Percentiles rank a stretch among this genome's conserved stretches.
phyloP scores from a whole-genome alignment of 2,113 vertebrate genomes.

The Pelobates fuscus region DNA sequence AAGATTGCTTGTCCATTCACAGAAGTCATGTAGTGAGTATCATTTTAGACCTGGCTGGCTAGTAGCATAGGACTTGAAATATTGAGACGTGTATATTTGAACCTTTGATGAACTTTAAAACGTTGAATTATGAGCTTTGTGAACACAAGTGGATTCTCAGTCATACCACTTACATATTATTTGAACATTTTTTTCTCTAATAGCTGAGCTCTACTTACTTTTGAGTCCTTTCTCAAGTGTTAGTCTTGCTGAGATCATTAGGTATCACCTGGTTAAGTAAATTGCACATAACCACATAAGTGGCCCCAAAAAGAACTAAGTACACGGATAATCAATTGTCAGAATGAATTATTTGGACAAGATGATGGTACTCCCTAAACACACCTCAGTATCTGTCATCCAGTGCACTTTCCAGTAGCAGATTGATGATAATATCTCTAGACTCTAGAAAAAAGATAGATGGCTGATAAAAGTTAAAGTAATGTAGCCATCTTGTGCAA shows the following conservation, averaged over 20 bases:
- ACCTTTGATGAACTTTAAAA: too few species aligned
- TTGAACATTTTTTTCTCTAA: too few species aligned
- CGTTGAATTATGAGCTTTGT: too few species aligned
- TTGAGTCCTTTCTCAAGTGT: neutral
- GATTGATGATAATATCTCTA: slow-evolving; percentile 10
- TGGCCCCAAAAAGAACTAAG: neutral
- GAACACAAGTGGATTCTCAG: too few species aligned
- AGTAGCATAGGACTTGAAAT: too few species aligned
- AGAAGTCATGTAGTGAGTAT: too few species aligned
- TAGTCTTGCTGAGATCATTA: neutral
- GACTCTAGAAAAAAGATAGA: neutral
- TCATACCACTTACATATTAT: too few species aligned
- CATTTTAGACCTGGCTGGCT: too few species aligned
- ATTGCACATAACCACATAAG: slow-evolving; percentile 15
- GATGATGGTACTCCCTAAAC: neutral
- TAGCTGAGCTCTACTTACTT: neutral
- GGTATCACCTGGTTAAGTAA: slow-evolving; percentile 25
- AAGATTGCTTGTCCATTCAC: too few species aligned
- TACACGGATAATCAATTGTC: neutral
- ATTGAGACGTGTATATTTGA: too few species aligned
- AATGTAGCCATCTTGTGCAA: slow-evolving; percentile 24
- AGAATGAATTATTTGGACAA: slow-evolving; percentile 34
- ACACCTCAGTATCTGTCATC: slow-evolving; percentile 18
- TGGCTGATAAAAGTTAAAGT: slow-evolving; percentile 22
- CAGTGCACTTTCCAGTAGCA: slow-evolving; percentile 4